phyloP scores from a whole-genome alignment of 1,140 invertebrate genomes.

The Caligus rogercresseyi region DNA sequence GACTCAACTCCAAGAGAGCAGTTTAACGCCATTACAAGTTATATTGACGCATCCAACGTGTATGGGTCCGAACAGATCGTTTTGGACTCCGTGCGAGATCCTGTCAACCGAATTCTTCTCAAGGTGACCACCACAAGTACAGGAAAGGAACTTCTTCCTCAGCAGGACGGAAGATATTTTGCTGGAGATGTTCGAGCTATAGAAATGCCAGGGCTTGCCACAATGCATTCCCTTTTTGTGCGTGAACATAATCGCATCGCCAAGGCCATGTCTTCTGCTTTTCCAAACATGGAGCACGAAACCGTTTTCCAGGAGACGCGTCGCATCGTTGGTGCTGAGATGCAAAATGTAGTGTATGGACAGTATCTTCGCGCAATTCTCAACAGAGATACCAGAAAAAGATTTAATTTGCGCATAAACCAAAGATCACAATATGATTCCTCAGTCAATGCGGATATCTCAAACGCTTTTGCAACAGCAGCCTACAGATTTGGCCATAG shows the following conservation, averaged over 20 bases:
- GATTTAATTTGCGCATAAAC: slow-evolving; percentile 50
- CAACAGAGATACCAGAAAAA: slow-evolving; percentile 25
- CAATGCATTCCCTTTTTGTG: slow-evolving; percentile 42
- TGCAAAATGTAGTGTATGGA: neutral
- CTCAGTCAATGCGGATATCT: slow-evolving; percentile 38
- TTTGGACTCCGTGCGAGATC: too few species aligned
- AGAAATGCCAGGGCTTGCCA: slow-evolving; percentile 41
- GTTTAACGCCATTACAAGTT: slow-evolving; percentile 7
- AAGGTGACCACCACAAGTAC: too few species aligned
- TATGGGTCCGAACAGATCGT: neutral
- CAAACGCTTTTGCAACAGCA: slow-evolving; percentile 42
- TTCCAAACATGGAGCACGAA: neutral
- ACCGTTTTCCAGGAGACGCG: too few species aligned
- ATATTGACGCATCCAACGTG: neutral
- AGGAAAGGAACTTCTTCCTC: too few species aligned
- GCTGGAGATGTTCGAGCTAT: slow-evolving; percentile 42
- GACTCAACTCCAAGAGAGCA: neutral
- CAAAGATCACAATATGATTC: slow-evolving; percentile 38
- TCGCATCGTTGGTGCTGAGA: too few species aligned
- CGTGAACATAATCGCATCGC: slow-evolving; percentile 40
- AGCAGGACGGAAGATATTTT: neutral
- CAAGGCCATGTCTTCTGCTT: slow-evolving; percentile 26
- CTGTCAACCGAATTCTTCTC: too few species aligned
- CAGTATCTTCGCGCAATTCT: neutral
- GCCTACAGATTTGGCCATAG: slow-evolving; percentile 43